Base-by-base conservation (phyloP, 2,113 vertebrate species). In the Phasianus colchicus region DNA sequence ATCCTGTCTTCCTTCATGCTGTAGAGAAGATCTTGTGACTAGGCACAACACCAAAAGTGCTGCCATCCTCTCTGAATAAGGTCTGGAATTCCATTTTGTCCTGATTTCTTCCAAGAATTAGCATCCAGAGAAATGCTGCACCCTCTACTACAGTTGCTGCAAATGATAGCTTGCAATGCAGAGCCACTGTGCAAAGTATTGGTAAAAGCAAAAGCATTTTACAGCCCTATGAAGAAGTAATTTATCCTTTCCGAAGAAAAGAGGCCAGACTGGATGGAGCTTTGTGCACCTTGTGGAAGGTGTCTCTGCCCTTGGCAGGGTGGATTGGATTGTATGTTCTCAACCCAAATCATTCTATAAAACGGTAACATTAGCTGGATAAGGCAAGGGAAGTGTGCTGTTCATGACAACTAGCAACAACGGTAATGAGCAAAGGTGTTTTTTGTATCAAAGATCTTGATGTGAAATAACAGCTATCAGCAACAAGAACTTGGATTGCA, bases 201-300 rank as follows among this genome's bases (percentile, higher is more conserved):
- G 18, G 3, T 21, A 4, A 13, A 25, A 38, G 7, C 38, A 77
- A 22, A 13, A 30, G 48, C 5, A 30, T 22, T n/a, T 19, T 20
- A 25, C 13, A 21, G 17, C 9, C 19, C 43, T 45, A 8, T 3
- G 0, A 7, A 17, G 30, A 13, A 58, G 9, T 3, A 12, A 22
- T 17, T 91, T 40, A 65, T 13, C 3, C 32, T 47, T 17, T 79
- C 21, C 47, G 27, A 65, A 69, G 43, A 65, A 27, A 63, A 15
- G 25, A 38, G 14, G 61, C 25, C 61, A 40, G 24, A 14, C 25
- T 63, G 36, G 10, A 40, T 18, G 36, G 15, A 17, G 15, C 36
- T 63, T 63, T 63, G 36, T 18, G 16, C 15, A 40, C 25, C 34
- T 16, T 63, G 16, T 17, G 25, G 36, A 40, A 63, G 15, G 9